A percentile compares a stretch with the other conserved stretches of the same genome.
Conservation (phyloP, 2,797 vertebrate genomes). For the Bradypodion ventrale region DNA sequence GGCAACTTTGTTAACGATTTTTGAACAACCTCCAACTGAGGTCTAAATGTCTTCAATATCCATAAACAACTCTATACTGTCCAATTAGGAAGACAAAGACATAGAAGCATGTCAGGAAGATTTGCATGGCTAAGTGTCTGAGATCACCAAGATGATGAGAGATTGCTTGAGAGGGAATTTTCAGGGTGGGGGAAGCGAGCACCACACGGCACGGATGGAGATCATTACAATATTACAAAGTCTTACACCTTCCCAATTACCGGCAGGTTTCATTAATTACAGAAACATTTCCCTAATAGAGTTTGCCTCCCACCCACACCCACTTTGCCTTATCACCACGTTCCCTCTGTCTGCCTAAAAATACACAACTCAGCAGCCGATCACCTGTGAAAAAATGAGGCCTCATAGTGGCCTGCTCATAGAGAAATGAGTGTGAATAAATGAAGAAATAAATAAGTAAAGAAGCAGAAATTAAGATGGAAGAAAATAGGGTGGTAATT, state of each 20-base stretch:
- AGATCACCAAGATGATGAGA: constrained; percentile 92
- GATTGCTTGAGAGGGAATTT: constrained; percentile 73
- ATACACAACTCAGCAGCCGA: constrained; percentile 78
- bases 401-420: constrained; percentile 69
- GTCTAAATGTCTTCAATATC: constrained; percentile 96
- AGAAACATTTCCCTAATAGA: constrained; percentile 83
- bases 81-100: constrained; percentile 99
- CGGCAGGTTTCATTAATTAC: constrained; percentile 98
- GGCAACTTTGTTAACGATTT: constrained; percentile 96
- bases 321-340: constrained; percentile 77
- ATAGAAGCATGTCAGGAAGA: constrained; percentile 94
- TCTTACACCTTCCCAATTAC: constrained; percentile 97
- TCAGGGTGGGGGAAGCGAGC: constrained; percentile 65
- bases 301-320: constrained; percentile 67
- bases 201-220: constrained; percentile 90
- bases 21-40: constrained; percentile 95
- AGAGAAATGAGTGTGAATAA: constrained; percentile 58
- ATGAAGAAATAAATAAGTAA: background rate
- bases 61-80: constrained; percentile 99
- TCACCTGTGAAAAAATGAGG: constrained; percentile 80
- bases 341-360: constrained; percentile 82
- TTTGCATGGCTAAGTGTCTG: constrained; percentile 98
- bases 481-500: constrained; percentile 32
- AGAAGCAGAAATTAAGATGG: constrained; percentile 47
- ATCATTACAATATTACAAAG: constrained; percentile 94